Evolutionary conservation across 2,888 invertebrate genomes (phyloP), one percentile per base, ranked within the genome.

Genomic region (Orgyia antiqua): DNA sequence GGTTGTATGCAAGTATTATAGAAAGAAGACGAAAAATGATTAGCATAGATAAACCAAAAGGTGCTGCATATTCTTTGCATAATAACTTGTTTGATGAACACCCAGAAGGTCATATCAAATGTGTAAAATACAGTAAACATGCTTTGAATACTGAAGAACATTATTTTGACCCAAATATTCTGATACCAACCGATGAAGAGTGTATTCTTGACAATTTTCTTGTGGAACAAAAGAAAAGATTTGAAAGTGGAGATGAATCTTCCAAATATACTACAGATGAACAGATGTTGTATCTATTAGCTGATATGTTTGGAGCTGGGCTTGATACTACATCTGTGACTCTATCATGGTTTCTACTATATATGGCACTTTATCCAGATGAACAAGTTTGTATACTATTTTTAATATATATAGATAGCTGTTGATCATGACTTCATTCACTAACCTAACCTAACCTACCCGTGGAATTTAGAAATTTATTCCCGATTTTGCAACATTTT

Each of bases 221-320:
- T 18, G 54, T 76, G 10, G 92, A 93, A 59, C 89, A 90, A 49
- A 87, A 86, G 51, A 78, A 80, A 41, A 68, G 87, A 38, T 74
- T 68, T 41, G 74, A 68, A 28, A 73, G 48, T 29, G 61, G 66
- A 1, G 82, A 88, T 24, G 78, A 76, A 4, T 61, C 68, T 3
- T 71, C 78, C n/a, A 63, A 68, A 29, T 88, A 88, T 47, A 91
- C 91, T 59, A 89, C 83, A 9, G 87, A 89, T 45, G 87, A 89
- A 31, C 95, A 96, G 61, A 78, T 94, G 58, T 75, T 90, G 47
- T 93, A 92, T 66, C 79, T 95, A 13, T 64, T 95, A 37, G 93
- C 93, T 2, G 96, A 96, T 70, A 82, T 96, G 59, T 94, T 94
- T 59, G 95, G 95, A 0, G 96, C 96, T 8, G 94, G 95, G 3